phyloP scores from a whole-genome alignment of 2,797 vertebrate species.

The Pangasius djambal region DNA sequence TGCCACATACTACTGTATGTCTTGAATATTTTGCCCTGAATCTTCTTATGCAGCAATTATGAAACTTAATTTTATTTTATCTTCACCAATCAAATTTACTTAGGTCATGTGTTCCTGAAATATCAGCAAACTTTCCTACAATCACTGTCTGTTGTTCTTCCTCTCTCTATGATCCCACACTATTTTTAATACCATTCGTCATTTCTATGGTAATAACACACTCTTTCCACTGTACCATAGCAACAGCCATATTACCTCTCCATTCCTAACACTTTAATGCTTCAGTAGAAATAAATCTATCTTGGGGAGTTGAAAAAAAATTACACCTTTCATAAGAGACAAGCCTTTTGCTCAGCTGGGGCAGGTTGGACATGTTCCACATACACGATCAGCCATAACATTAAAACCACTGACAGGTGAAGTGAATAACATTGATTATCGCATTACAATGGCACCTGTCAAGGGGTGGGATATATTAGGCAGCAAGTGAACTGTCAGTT shows the following conservation, averaged over 20 bases:
- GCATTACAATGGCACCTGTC: too few relatives aligned
- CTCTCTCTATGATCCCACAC: conserved; percentile 42
- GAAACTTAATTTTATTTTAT: background rate
- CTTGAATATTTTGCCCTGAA: background rate
- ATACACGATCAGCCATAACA: background rate
- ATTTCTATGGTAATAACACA: conserved; percentile 53
- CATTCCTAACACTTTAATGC: conserved; percentile 50
- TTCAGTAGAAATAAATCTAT: conserved; percentile 49
- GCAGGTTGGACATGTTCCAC: conserved; percentile 18
- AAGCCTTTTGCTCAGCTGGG: conserved; percentile 11
- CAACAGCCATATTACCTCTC: conserved; percentile 42
- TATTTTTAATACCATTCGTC: conserved; percentile 50
- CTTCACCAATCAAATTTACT: background rate
- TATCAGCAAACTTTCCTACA: conserved; percentile 23
- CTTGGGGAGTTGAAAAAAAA: conserved; percentile 40
- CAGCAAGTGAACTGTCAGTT: too few relatives aligned
- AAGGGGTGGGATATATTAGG: too few relatives aligned
- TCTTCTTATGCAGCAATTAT: background rate
- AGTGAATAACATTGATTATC: too few relatives aligned
- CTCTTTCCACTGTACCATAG: conserved; percentile 31
- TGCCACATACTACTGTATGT: background rate
- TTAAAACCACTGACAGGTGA: too few relatives aligned
- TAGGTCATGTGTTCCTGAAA: background rate
- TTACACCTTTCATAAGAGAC: conserved; percentile 17
- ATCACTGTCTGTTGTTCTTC: conserved; percentile 9